Percentiles rank a stretch among this genome's conserved stretches.
phyloP scores from a whole-genome alignment of 2,888 invertebrate species.

The Nomada fucata region DNA sequence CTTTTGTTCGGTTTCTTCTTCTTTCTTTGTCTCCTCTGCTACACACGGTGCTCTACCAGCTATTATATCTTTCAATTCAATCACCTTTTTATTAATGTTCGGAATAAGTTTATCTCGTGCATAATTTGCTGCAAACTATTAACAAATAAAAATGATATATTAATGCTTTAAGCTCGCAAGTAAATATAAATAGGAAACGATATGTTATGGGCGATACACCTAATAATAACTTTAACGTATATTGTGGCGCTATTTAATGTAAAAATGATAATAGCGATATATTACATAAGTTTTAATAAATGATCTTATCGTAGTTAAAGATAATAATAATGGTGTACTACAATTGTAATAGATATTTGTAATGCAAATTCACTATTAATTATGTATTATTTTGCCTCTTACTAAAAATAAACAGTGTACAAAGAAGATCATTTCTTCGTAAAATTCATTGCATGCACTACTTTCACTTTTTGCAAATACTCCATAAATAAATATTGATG shows the following conservation, averaged over 20 bases:
- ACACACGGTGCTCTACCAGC: slow-evolving; percentile 85
- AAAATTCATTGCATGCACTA: slow-evolving; percentile 39
- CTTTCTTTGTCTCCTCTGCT: slow-evolving; percentile 80
- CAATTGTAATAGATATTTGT: background rate
- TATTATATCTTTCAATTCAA: slow-evolving; percentile 89
- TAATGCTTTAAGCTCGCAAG: background rate
- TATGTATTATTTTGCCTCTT: background rate
- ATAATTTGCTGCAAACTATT: slow-evolving; percentile 94
- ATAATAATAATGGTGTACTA: slow-evolving; percentile 1
- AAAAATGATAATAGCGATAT: background rate
- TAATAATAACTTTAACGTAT: slow-evolving; percentile 9
- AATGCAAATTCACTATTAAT: slow-evolving; percentile 1
- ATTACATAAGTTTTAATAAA: background rate
- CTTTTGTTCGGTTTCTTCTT: slow-evolving; percentile 83
- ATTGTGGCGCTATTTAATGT: slow-evolving; percentile 9
- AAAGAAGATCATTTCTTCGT: background rate
- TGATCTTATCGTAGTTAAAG: background rate
- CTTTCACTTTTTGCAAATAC: slow-evolving; percentile 1
- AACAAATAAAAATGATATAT: slow-evolving; percentile 60
- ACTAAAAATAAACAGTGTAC: slow-evolving; percentile 3
- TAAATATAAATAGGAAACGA: slow-evolving; percentile 11
- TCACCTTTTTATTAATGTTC: slow-evolving; percentile 91
- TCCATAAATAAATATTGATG: background rate
- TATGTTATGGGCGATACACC: background rate
- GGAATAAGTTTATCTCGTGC: slow-evolving; percentile 94